Base-by-base conservation (phyloP, 2,797 vertebrate genomes). In the Myripristis murdjan region DNA sequence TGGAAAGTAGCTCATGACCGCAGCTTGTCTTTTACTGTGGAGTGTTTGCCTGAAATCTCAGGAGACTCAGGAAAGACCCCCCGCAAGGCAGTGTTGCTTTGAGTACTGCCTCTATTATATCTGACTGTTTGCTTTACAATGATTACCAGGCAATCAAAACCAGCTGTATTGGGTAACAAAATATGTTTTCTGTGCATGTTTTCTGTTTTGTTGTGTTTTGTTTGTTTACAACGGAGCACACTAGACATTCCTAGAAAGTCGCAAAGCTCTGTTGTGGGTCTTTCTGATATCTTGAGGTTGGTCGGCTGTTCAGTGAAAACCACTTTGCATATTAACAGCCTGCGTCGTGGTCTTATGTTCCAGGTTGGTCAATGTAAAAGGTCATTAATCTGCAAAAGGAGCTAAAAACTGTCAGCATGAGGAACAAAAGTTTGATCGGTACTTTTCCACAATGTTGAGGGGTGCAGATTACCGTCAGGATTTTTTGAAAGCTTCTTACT, bases 121-220 rank as follows among this genome's bases (percentile, higher is more conserved):
- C 82, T 56, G 63, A 85, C 80, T 61, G 84, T 86, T 89, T 87
- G 82, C 84, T 89, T 79, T 75, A 66, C 62, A 73, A 74, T 76
- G 77, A 84, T 84, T 75, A 77, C 58, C 43, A 41, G 0, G 59
- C 77, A 82, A 90, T 90, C 64, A 68, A 47, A 84, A 83, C 79
- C 88, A 88, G 87, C 84, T 89, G 84, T 71, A 14, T 18, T 20
- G 60, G 39, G 73, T 72, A 82, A 85, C 73, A 61, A 37, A 87
- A 87, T 85, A 48, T 75, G 75, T 84, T 89, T 87, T 83, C 66
- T 89, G 81, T 85, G 83, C 76, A 81, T 88, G 82, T 89, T 87
- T 82, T 69, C 83, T 75, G 77, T 79, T 85, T 83, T 85, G 77
- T 87, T 91, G 88, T 57, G 73, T 78, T 86, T 60, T 87, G 88